Percentiles rank a stretch among this genome's conserved stretches.
phyloP scores from a whole-genome alignment of 35 echinoderm and acorn worm species.

The Strongylocentrotus purpuratus region DNA sequence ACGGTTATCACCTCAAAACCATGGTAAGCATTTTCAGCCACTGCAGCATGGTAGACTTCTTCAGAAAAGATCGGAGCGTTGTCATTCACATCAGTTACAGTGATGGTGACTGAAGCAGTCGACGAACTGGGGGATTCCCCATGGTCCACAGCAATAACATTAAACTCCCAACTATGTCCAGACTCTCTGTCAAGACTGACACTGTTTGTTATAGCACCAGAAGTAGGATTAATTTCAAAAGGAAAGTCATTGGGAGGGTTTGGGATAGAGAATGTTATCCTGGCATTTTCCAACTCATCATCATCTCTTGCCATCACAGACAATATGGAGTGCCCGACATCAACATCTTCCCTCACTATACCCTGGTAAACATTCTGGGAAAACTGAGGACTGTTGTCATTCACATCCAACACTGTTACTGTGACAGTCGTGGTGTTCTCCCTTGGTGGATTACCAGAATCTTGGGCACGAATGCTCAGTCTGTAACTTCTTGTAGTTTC shows the following conservation, averaged over 20 bases:
- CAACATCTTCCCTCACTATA: conserved; percentile 78
- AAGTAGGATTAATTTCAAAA: conserved; percentile 76
- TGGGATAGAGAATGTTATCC: conserved; percentile 77
- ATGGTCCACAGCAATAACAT: conserved; percentile 73
- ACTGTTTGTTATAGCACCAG: conserved; percentile 74
- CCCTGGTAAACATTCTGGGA: conserved; percentile 77
- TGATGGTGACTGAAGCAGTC: conserved; percentile 68
- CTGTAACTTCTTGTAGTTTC: conserved; percentile 68
- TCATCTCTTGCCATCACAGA: conserved; percentile 80
- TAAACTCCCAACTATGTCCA: conserved; percentile 66
- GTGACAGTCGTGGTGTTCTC: conserved; percentile 78
- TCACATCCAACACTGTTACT: conserved; percentile 89
- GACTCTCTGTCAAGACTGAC: conserved; percentile 78
- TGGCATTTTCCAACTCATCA: conserved; percentile 74
- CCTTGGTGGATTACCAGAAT: conserved; percentile 72
- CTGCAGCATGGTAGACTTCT: conserved; percentile 56
- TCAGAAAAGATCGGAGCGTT: conserved; percentile 83
- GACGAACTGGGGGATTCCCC: conserved; percentile 73
- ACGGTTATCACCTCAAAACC: conserved; percentile 73
- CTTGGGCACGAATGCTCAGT: conserved; percentile 85
- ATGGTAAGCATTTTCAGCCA: conserved; percentile 77
- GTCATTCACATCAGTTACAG: conserved; percentile 90
- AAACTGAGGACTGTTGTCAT: conserved; percentile 91
- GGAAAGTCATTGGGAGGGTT: conserved; percentile 66
- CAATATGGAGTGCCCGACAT: conserved; percentile 68